Percentiles rank a stretch among this genome's conserved stretches.
phyloP scores from a whole-genome alignment of 1,140 invertebrate genomes.

The Nixonia krombeini region DNA sequence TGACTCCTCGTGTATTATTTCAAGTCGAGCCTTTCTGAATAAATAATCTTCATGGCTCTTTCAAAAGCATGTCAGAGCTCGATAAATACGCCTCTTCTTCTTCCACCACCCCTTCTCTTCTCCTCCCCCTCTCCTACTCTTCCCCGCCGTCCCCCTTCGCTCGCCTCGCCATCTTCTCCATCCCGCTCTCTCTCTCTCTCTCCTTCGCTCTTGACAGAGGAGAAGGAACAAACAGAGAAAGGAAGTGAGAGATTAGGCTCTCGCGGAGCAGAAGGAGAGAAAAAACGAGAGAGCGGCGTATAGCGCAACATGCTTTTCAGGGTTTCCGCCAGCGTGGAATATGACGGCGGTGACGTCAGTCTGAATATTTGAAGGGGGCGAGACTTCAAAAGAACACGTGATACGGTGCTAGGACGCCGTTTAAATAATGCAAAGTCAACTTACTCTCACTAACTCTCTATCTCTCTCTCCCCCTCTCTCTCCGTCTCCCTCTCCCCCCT shows the following conservation, averaged over 20 bases:
- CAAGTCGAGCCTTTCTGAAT: slow-evolving; percentile 46
- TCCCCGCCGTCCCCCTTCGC: too few species aligned
- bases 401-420: slow-evolving; percentile 67
- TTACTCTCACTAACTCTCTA: slow-evolving; percentile 57
- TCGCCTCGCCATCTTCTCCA: slow-evolving; percentile 29
- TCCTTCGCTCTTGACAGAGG: slow-evolving; percentile 40
- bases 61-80: slow-evolving; percentile 49
- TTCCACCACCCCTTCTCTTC: too few species aligned
- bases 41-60: slow-evolving; percentile 49
- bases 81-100: slow-evolving; percentile 46
- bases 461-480: slow-evolving; percentile 21
- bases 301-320: slow-evolving; percentile 53
- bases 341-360: slow-evolving; percentile 69
- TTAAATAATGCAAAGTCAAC: slow-evolving; percentile 73
- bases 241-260: slow-evolving; percentile 47
- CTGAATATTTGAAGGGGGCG: slow-evolving; percentile 70
- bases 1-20: slow-evolving; percentile 43
- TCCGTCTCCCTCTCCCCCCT: slow-evolving; percentile 9
- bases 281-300: slow-evolving; percentile 12
- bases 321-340: slow-evolving; percentile 63
- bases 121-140: slow-evolving; percentile 14
- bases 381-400: slow-evolving; percentile 72
- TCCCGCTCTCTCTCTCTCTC: neutral
- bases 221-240: slow-evolving; percentile 46
- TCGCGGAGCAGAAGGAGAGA: slow-evolving; percentile 24